These are phyloP conservation scores for Tetramorium parvispinum DNA, from an alignment of 1,140 invertebrate species.

Conservation along the genomic window DNA sequence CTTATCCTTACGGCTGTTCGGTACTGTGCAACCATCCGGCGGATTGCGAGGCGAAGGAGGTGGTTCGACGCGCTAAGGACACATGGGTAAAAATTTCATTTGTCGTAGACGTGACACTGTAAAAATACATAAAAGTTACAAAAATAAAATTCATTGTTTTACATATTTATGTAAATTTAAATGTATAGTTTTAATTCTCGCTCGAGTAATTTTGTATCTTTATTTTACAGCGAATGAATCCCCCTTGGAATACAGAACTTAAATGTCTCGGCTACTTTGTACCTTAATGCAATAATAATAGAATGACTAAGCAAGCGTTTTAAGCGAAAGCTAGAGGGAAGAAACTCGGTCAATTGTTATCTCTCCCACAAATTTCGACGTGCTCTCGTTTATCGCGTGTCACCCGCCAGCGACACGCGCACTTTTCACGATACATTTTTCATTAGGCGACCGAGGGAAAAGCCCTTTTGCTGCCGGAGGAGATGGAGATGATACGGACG, in stretches of 20 bases:
- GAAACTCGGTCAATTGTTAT: background rate
- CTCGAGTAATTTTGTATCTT: background rate
- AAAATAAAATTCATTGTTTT: background rate
- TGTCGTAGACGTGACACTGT: background rate
- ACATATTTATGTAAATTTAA: background rate
- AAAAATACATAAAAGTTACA: background rate
- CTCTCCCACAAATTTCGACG: background rate
- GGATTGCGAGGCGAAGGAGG: slow-evolving; percentile 90
- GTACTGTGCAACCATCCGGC: slow-evolving; percentile 93
- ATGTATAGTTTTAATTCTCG: background rate
- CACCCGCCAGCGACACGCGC: background rate
- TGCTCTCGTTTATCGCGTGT: background rate
- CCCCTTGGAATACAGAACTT: background rate
- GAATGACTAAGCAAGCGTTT: background rate
- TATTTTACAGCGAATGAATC: background rate
- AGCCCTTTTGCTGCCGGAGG: slow-evolving; percentile 84
- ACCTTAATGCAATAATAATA: background rate
- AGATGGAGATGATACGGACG: slow-evolving; percentile 85
- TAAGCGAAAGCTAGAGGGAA: background rate
- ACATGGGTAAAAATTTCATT: slow-evolving; percentile 86
- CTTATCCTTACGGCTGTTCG: slow-evolving; percentile 91
- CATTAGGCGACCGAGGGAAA: slow-evolving; percentile 84
- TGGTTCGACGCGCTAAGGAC: slow-evolving; percentile 90
- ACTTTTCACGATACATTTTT: slow-evolving; percentile 8
- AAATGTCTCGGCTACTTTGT: background rate